phyloP scores from a whole-genome alignment of 2,113 vertebrate genomes.

The Myanophis thanlyinensis region DNA sequence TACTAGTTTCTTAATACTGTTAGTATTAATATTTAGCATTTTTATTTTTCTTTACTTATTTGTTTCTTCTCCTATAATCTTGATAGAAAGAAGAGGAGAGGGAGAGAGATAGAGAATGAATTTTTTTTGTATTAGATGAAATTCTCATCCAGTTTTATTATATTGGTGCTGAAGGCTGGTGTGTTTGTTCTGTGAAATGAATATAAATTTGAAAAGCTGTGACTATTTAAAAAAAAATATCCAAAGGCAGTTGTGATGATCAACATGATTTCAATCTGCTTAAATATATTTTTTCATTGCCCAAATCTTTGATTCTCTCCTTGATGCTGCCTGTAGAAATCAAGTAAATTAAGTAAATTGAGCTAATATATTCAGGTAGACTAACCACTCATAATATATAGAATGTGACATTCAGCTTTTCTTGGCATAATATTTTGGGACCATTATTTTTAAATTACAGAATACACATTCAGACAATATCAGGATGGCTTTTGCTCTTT shows the following conservation, averaged over 20 bases:
- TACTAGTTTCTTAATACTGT: neutral
- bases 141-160: neutral
- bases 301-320: neutral
- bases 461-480: neutral
- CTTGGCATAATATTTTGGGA: neutral
- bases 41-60: neutral
- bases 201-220: neutral
- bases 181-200: neutral
- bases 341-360: neutral
- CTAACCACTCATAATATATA: neutral
- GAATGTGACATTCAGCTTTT: neutral
- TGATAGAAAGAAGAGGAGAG: neutral
- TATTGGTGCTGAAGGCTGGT: neutral
- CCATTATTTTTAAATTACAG: neutral
- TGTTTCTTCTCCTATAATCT: neutral
- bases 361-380: neutral
- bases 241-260: neutral
- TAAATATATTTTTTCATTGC: neutral
- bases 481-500: neutral
- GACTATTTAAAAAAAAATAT: too few species aligned
- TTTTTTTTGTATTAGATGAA: neutral
- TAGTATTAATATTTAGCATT: neutral
- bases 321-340: neutral
- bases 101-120: fast-evolving
- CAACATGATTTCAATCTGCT: neutral